A percentile compares a stretch with the other conserved stretches of the same genome.
Conservation (phyloP, 2,797 vertebrate species). For the Esox masquinongy region DNA sequence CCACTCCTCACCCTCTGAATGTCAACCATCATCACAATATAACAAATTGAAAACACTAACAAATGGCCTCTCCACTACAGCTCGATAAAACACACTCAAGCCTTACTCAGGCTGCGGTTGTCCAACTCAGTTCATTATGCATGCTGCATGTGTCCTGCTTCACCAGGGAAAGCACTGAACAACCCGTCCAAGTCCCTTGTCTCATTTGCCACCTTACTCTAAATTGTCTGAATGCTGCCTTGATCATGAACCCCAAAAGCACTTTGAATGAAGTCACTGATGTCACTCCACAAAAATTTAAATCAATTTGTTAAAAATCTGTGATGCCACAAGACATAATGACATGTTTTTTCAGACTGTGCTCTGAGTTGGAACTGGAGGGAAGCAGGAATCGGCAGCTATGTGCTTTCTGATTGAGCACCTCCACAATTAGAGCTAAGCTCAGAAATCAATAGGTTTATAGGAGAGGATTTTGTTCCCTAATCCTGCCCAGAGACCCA, state of each 20-base stretch:
- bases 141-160: slow-evolving; percentile 25
- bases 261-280: slow-evolving; percentile 47
- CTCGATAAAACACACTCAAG: slow-evolving; percentile 15
- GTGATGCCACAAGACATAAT: slow-evolving; percentile 32
- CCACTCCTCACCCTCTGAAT: slow-evolving; percentile 23
- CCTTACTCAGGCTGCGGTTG: slow-evolving; percentile 22
- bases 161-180: slow-evolving; percentile 24
- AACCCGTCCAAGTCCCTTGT: neutral
- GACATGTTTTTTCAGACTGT: slow-evolving; percentile 52
- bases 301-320: slow-evolving; percentile 64
- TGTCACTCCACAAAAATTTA: slow-evolving; percentile 60
- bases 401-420: slow-evolving; percentile 47
- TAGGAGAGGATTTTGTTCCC: slow-evolving; percentile 53
- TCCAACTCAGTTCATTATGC: slow-evolving; percentile 23
- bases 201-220: slow-evolving; percentile 22
- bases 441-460: slow-evolving; percentile 61
- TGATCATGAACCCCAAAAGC: slow-evolving; percentile 36
- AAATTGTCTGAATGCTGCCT: slow-evolving; percentile 49
- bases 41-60: slow-evolving; percentile 22
- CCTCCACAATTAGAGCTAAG: slow-evolving; percentile 68
- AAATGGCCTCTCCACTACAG: slow-evolving; percentile 19
- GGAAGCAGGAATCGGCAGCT: neutral
- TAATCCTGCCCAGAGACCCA: slow-evolving; percentile 26
- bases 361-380: slow-evolving; percentile 45
- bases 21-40: slow-evolving; percentile 34